These are phyloP conservation scores for Montifringilla adamsi DNA, from an alignment of 2,113 vertebrate genomes.

Conservation along the genomic window DNA sequence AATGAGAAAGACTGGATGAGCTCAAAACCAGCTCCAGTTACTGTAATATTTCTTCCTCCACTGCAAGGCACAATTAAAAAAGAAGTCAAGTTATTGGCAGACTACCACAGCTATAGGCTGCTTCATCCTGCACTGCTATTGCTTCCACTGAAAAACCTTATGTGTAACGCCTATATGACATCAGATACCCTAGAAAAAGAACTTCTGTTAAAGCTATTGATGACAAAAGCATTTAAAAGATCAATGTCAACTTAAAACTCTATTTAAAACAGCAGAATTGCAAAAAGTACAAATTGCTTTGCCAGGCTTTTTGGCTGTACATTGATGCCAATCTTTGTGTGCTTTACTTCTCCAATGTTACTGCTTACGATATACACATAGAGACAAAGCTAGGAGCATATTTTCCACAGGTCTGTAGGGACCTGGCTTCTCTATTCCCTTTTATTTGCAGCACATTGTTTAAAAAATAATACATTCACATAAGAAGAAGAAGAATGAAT, in stretches of 20 bases:
- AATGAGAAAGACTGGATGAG: constrained; percentile 87
- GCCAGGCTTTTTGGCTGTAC: not conserved
- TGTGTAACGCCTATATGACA: not conserved
- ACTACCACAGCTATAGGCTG: not conserved
- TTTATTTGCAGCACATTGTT: not conserved
- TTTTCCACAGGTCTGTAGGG: not conserved
- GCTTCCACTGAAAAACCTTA: not conserved
- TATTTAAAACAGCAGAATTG: not conserved
- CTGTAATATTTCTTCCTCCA: constrained; percentile 86
- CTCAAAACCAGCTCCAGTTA: constrained; percentile 83
- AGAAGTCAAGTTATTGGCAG: not conserved
- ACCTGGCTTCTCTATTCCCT: not conserved
- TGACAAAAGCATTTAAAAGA: not conserved
- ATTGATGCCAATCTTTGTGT: not conserved
- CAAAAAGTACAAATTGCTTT: not conserved
- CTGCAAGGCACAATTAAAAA: constrained; percentile 70
- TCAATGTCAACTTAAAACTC: not conserved
- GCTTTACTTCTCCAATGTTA: not conserved
- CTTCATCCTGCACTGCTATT: not conserved
- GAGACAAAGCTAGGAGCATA: not conserved
- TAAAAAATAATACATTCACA: constrained; percentile 6
- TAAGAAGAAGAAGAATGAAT: not conserved
- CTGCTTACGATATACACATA: not conserved
- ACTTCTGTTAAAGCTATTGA: not conserved
- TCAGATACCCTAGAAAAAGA: not conserved